A percentile compares a stretch with the other conserved stretches of the same genome.
These are phyloP conservation scores for Halictus rubicundus DNA, from an alignment of 1,140 invertebrate genomes.

Conservation along the genomic window DNA sequence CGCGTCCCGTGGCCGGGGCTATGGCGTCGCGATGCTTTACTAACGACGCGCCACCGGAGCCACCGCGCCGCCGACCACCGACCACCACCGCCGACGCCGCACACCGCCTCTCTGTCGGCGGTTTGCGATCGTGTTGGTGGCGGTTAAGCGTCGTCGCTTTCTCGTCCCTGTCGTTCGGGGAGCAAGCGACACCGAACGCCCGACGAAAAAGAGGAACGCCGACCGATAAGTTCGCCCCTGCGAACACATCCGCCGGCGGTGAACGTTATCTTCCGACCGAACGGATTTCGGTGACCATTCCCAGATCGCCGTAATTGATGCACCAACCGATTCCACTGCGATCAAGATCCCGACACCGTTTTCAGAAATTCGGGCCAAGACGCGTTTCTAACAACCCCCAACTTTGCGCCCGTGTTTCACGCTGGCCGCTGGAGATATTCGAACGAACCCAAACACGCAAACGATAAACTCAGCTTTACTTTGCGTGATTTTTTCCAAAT, in stretches of 20 bases:
- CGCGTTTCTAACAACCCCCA: no score
- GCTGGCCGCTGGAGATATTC: no score
- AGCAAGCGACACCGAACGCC: neutral
- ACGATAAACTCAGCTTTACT: no score
- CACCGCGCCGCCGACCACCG: slow-evolving; percentile 7
- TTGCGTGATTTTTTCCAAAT: no score
- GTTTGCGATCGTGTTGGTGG: slow-evolving; percentile 11
- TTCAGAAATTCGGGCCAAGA: no score
- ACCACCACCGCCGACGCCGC: neutral
- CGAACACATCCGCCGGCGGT: neutral
- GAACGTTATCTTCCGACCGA: neutral
- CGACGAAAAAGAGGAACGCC: neutral
- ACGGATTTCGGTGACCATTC: neutral
- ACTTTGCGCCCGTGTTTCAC: no score
- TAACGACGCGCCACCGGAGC: slow-evolving; percentile 30
- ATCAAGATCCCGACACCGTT: no score
- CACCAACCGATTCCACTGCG: no score
- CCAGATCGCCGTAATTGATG: no score
- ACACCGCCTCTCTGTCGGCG: neutral
- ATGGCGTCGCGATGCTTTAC: slow-evolving; percentile 54
- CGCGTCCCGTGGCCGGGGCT: slow-evolving; percentile 19
- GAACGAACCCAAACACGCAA: no score
- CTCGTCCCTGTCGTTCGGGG: neutral
- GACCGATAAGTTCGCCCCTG: neutral
- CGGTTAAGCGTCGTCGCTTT: slow-evolving; percentile 34